These are phyloP conservation scores for Venustoraphidia nigricollis DNA, from an alignment of 2,888 invertebrate genomes.

Conservation along the genomic window DNA sequence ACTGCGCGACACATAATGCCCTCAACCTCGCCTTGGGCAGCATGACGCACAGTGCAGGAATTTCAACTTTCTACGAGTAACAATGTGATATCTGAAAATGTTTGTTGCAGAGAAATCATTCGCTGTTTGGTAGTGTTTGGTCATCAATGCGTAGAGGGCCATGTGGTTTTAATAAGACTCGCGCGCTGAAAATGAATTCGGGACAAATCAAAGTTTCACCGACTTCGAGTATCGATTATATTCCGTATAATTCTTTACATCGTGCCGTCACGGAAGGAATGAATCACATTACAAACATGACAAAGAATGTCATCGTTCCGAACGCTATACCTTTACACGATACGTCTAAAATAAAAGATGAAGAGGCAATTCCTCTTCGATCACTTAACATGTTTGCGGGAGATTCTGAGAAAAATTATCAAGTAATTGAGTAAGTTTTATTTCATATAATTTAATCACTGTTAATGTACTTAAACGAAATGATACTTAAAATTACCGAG, in stretches of 20 bases:
- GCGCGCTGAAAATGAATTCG: constrained; percentile 40
- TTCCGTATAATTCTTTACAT: constrained; percentile 41
- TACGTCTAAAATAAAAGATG: constrained; percentile 28
- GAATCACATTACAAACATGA: constrained; percentile 38
- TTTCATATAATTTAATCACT: not conserved
- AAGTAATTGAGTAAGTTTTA: constrained; percentile 55
- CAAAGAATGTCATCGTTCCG: constrained; percentile 25
- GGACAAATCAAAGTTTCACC: constrained; percentile 31
- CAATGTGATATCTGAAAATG: not conserved
- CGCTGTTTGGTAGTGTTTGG: constrained; percentile 91
- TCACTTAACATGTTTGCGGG: constrained; percentile 53
- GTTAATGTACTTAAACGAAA: not conserved
- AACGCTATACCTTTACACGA: constrained; percentile 23
- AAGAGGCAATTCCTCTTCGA: constrained; percentile 65
- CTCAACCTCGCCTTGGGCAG: too few species aligned
- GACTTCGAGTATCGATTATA: constrained; percentile 32
- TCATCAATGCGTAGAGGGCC: constrained; percentile 74
- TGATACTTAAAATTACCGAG: too few species aligned
- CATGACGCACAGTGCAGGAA: too few species aligned
- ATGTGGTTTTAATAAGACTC: constrained; percentile 39
- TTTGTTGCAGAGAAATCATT: constrained; percentile 76
- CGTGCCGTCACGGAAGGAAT: constrained; percentile 35
- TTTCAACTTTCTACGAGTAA: too few species aligned
- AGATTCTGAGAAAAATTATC: constrained; percentile 48
- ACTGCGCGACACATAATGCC: too few species aligned